A percentile compares a stretch with the other conserved stretches of the same genome.
phyloP scores from a whole-genome alignment of 2,888 invertebrate genomes.

The Spialia ferax region DNA sequence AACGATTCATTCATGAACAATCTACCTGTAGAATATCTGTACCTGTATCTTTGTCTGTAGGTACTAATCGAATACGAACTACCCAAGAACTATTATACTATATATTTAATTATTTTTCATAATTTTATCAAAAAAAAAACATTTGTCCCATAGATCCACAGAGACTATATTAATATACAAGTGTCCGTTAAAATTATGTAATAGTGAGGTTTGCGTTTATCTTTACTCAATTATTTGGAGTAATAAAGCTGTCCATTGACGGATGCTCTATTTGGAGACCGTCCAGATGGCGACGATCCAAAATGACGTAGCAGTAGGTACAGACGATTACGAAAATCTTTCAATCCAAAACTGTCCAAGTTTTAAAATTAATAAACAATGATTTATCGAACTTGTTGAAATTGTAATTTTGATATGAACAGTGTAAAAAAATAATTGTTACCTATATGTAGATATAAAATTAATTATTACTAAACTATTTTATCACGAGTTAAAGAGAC shows the following conservation, averaged over 20 bases:
- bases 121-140: no score
- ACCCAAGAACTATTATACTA: no score
- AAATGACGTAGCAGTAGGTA: slow-evolving; percentile 14
- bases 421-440: no score
- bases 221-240: slow-evolving; percentile 17
- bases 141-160: no score
- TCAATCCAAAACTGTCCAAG: background rate
- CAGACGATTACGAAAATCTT: slow-evolving; percentile 8
- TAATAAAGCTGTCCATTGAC: slow-evolving; percentile 21
- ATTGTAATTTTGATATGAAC: background rate
- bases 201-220: background rate
- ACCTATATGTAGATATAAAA: no score
- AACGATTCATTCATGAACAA: no score
- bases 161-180: background rate
- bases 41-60: no score
- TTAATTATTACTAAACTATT: no score
- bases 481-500: no score
- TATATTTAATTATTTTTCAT: no score
- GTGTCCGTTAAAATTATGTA: background rate
- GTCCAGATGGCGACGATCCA: slow-evolving; percentile 35
- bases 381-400: background rate
- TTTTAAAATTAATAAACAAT: background rate
- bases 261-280: slow-evolving; percentile 27
- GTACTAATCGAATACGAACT: no score
- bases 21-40: no score